Percentiles rank a stretch among this genome's conserved stretches.
phyloP scores from a whole-genome alignment of 2,797 vertebrate genomes.

The Channa striata region DNA sequence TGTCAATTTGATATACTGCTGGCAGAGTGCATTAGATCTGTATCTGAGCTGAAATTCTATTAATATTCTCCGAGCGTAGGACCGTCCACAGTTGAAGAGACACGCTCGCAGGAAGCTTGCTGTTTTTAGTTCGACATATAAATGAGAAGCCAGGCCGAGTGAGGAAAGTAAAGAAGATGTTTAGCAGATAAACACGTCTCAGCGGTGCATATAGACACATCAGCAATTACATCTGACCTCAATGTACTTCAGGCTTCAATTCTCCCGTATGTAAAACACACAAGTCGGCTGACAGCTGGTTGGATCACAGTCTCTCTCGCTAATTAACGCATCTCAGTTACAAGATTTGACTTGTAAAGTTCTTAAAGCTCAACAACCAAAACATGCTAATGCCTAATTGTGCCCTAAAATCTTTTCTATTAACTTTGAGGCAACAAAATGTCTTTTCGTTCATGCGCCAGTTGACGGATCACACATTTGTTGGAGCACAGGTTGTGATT shows the following conservation, averaged over 20 bases:
- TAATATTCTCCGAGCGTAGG: slow-evolving; percentile 57
- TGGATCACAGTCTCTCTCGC: background rate
- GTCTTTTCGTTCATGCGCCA: slow-evolving; percentile 9
- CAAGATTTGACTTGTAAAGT: slow-evolving; percentile 1
- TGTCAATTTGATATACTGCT: slow-evolving; percentile 57
- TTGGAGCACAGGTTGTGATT: slow-evolving; percentile 14
- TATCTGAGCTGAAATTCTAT: slow-evolving; percentile 49
- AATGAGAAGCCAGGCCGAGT: slow-evolving; percentile 6
- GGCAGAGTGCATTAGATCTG: slow-evolving; percentile 44
- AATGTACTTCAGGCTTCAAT: slow-evolving; percentile 3
- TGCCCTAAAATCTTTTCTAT: slow-evolving; percentile 4
- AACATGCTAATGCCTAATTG: slow-evolving; percentile 16
- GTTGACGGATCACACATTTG: slow-evolving; percentile 20
- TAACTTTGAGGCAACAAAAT: slow-evolving; percentile 1
- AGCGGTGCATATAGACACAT: slow-evolving; percentile 5
- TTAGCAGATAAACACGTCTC: slow-evolving; percentile 44
- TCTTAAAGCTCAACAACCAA: slow-evolving; percentile 15
- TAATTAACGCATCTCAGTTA: slow-evolving; percentile 5
- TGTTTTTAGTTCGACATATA: slow-evolving; percentile 21
- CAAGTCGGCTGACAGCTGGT: background rate
- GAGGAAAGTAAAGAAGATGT: slow-evolving; percentile 22
- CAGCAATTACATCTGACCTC: slow-evolving; percentile 36
- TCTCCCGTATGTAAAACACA: background rate
- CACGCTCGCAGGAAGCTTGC: slow-evolving; percentile 27
- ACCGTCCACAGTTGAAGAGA: slow-evolving; percentile 30